Base-by-base conservation (phyloP, 2,888 invertebrate species). In the Drosophila incognita region DNA sequence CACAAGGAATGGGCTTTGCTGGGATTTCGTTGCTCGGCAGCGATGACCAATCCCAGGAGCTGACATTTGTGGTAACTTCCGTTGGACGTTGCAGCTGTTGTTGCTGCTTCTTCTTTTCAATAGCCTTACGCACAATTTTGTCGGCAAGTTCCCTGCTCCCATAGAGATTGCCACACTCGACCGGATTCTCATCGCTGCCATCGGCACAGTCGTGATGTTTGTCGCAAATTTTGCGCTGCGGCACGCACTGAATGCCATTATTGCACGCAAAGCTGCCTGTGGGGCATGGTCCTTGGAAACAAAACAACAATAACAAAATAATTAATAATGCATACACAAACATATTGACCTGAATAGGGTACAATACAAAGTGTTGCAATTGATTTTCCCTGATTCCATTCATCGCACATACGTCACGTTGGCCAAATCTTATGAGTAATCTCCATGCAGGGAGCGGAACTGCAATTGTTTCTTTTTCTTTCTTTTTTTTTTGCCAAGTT, bases 141-240 rank as follows among this genome's bases (percentile, higher is more conserved):
- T 89, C 87, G 72, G 92, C 87, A 60, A 93, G 76, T 83, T 90
- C 90, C 78, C 90, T 92, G 83, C 92, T 93, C 69, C 93, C 93
- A 79, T 92, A 92, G 69, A 92, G 90, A 82, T 92, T 88, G 72
- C 93, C 93, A 80, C 93, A 93, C 79, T 92, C 91, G 49, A 91
- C 87, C 24, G 90, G 92, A 93, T 94, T 92, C 83, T 95, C 95
- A 93, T 93, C 93, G 91, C 93, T 87, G 78, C 89, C 88, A 93
- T 93, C 87, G 80, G 61, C 69, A 79, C 95, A 95, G 81, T 95
- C 94, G 8, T 10, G 21, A 49, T 92, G 84, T 13, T 92, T 91
- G 85, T 95, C 93, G 89, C 95, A 95, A 91, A 94, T 94, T 73
- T 93, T 93, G 71, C 94, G 93, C 89, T 94, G 95, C 11, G 94